phyloP scores from a whole-genome alignment of 2,888 invertebrate species.

The Axea sp. region DNA sequence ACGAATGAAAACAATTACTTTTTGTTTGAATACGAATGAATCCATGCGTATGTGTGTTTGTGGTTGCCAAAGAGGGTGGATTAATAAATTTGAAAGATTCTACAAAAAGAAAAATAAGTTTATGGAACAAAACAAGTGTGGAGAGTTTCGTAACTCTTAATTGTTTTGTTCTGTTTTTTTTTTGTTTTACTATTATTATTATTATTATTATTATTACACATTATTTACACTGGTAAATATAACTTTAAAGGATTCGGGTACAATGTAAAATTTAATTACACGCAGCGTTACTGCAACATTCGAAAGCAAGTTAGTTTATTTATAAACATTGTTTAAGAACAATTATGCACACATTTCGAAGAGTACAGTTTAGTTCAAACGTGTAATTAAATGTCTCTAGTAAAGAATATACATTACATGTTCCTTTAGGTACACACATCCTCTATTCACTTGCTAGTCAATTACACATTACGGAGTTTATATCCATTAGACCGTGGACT shows the following conservation, averaged over 20 bases:
- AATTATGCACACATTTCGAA: no score
- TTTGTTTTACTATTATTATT: conserved; percentile 14
- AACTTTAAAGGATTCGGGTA: background rate
- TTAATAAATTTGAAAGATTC: conserved; percentile 20
- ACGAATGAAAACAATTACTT: no score
- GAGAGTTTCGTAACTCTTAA: no score
- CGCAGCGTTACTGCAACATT: background rate
- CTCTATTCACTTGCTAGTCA: conserved; percentile 43
- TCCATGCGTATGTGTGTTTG: conserved; percentile 12
- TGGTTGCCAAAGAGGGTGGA: conserved; percentile 44
- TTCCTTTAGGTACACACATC: conserved; percentile 25
- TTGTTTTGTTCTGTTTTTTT: conserved; percentile 19
- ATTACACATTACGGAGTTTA: conserved; percentile 31
- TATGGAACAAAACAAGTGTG: background rate
- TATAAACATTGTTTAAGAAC: conserved; percentile 6
- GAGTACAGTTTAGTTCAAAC: background rate
- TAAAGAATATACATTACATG: background rate
- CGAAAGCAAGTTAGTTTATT: background rate
- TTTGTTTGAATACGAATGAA: conserved; percentile 2
- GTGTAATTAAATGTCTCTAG: conserved; percentile 4
- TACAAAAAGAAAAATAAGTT: background rate
- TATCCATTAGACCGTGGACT: conserved; percentile 18
- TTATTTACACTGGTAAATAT: conserved; percentile 1
- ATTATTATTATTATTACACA: conserved; percentile 15
- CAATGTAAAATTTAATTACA: background rate